phyloP scores from a whole-genome alignment of 1,140 invertebrate species.

The Onthophagus taurus region DNA sequence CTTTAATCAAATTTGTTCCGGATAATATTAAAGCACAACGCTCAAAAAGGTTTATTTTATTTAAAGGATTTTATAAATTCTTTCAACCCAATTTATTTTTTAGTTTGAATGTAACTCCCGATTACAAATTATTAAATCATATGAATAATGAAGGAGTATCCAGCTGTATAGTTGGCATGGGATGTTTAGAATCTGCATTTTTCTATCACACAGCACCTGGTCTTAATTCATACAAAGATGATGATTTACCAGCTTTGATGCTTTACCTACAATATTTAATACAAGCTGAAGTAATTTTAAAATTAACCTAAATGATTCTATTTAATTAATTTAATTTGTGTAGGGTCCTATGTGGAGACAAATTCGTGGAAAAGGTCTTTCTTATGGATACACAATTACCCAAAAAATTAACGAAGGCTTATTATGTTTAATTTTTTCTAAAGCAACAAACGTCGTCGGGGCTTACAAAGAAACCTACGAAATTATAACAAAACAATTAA shows the following conservation, averaged over 20 bases:
- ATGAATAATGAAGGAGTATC: slow-evolving; percentile 20
- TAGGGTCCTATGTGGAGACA: slow-evolving; percentile 82
- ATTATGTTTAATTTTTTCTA: slow-evolving; percentile 60
- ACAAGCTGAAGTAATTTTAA: slow-evolving; percentile 59
- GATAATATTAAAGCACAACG: slow-evolving; percentile 14
- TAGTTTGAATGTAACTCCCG: slow-evolving; percentile 43
- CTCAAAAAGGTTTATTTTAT: background rate
- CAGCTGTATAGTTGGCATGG: slow-evolving; percentile 65
- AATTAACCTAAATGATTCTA: background rate
- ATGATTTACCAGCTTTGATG: slow-evolving; percentile 61
- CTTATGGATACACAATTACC: slow-evolving; percentile 65
- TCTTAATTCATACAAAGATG: slow-evolving; percentile 52
- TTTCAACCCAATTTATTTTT: background rate
- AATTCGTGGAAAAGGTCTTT: slow-evolving; percentile 74
- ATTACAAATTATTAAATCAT: slow-evolving; percentile 40
- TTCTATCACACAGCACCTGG: slow-evolving; percentile 56
- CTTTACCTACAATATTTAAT: slow-evolving; percentile 79
- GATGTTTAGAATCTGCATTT: slow-evolving; percentile 72
- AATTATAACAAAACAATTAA: slow-evolving; percentile 53
- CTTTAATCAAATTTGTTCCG: slow-evolving; percentile 47
- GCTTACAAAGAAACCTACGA: slow-evolving; percentile 68
- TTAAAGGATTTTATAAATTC: background rate
- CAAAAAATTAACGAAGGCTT: slow-evolving; percentile 56
- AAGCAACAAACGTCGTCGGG: slow-evolving; percentile 62
- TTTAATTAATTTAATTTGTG: slow-evolving; percentile 6